Evolutionary conservation across 2,113 vertebrate species (phyloP), one percentile per base, ranked within the genome.

Genomic region (Triplophysa siluroides): DNA sequence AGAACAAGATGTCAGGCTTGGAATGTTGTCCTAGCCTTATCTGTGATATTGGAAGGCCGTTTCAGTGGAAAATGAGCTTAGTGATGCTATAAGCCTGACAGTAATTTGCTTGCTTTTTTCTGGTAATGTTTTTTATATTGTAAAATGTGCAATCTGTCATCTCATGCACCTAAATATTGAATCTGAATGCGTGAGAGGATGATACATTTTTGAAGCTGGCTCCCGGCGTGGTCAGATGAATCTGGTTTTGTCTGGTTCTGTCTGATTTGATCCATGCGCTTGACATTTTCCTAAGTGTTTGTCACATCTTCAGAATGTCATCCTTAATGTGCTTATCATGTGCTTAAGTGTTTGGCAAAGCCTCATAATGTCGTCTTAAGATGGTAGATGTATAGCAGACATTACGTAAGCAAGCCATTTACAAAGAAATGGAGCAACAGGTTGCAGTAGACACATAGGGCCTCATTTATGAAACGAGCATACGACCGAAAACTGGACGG

Each of bases 11-110:
- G 52, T 60, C 47, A 41, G 70, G 60, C 67, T 80, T 77, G 78
- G 26, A 78, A 66, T 83, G 82, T 72, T 83, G 62, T 77, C 70
- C 67, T 61, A 56, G 62, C 61, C 75, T 83, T 83, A 66, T 50
- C 68, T 81, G 63, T 66, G 18, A 68, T 72, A 52, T 56, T 74
- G 45, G 68, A 78, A 61, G 64, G 70, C 19, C 58, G 10, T 81
- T 81, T 84, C 63, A 64, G 81, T 84, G 75, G 56, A 24, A 75
- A 84, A 81, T 76, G 18, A 81, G 83, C 79, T 81, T 81, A 81
- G 79, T 52, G 19, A 62, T 74, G 43, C 23, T 78, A 74, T 67
- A 65, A 77, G 67, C 78, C 63, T 80, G 26, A 41, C 69, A 58
- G 75, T 75, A 70, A 79, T 85, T 82, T 79, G 65, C 77, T 82